phyloP scores from a whole-genome alignment of 2,888 invertebrate genomes.

The Agrilus mali region DNA sequence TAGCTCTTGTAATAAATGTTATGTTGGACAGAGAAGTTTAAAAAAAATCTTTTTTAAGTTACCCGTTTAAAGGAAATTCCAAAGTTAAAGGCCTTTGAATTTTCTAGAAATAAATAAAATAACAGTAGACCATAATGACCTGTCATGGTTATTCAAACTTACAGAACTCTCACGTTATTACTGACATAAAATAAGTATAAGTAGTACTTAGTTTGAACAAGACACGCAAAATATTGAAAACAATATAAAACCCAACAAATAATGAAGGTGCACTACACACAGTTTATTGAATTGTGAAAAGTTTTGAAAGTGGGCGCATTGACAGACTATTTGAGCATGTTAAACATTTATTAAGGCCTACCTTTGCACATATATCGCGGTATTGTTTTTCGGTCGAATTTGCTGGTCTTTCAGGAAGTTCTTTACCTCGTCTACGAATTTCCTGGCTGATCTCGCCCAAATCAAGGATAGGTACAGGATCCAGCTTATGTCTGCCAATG shows the following conservation, averaged over 20 bases:
- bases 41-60: too few species aligned
- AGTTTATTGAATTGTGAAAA: slow-evolving; percentile 2
- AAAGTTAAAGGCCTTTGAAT: too few species aligned
- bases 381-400: slow-evolving; percentile 77
- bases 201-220: too few species aligned
- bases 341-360: slow-evolving; percentile 32
- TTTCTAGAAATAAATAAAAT: too few species aligned
- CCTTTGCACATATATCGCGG: slow-evolving; percentile 75
- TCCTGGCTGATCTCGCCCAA: slow-evolving; percentile 79
- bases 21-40: too few species aligned
- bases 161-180: neutral
- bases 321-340: slow-evolving; percentile 18
- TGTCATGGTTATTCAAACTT: neutral
- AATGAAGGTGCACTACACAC: slow-evolving; percentile 8
- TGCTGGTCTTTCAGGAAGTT: slow-evolving; percentile 68
- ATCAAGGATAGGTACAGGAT: slow-evolving; percentile 82
- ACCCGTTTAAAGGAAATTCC: too few species aligned
- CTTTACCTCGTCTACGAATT: slow-evolving; percentile 71
- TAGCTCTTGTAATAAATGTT: too few species aligned
- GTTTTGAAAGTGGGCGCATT: slow-evolving; percentile 23
- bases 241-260: neutral
- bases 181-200: too few species aligned
- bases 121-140: too few species aligned
- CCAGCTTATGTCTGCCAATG: slow-evolving; percentile 71
- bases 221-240: neutral